Percentiles rank a stretch among this genome's conserved stretches.
Evolutionary conservation across 2,113 vertebrate genomes (phyloP).

Genomic region (Pituophis catenifer): DNA sequence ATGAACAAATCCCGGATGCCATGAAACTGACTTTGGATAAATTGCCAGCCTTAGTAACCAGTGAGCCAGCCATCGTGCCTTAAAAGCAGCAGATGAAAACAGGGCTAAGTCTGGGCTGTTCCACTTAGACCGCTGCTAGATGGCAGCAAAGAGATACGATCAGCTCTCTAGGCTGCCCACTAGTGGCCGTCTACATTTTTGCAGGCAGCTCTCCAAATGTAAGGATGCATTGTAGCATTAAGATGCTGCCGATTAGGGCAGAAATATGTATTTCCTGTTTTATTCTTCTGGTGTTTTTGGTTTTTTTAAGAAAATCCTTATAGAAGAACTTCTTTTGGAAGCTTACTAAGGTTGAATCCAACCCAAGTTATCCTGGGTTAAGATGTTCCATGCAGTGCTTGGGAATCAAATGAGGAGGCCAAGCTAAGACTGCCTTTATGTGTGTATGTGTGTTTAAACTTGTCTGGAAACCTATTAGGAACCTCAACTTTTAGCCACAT

Average conservation of each 20-base stretch:
- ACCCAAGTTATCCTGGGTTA: background rate
- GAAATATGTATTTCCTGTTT: background rate
- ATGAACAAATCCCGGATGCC: background rate
- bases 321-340: too few species aligned
- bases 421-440: too few species aligned
- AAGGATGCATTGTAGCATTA: background rate
- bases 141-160: background rate
- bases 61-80: background rate
- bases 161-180: background rate
- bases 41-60: background rate
- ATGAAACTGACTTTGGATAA: background rate
- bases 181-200: background rate
- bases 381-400: background rate
- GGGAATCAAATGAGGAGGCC: background rate
- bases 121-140: background rate
- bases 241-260: background rate
- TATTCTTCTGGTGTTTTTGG: background rate
- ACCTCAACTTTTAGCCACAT: slow-evolving; percentile 15
- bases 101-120: background rate
- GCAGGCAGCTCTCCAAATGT: background rate
- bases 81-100: background rate
- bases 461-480: background rate
- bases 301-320: background rate
- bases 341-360: background rate
- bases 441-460: background rate